Percentiles rank a stretch among this genome's conserved stretches.
Evolutionary conservation across 2,888 invertebrate genomes (phyloP).

Genomic region (Nowickia ferox): DNA sequence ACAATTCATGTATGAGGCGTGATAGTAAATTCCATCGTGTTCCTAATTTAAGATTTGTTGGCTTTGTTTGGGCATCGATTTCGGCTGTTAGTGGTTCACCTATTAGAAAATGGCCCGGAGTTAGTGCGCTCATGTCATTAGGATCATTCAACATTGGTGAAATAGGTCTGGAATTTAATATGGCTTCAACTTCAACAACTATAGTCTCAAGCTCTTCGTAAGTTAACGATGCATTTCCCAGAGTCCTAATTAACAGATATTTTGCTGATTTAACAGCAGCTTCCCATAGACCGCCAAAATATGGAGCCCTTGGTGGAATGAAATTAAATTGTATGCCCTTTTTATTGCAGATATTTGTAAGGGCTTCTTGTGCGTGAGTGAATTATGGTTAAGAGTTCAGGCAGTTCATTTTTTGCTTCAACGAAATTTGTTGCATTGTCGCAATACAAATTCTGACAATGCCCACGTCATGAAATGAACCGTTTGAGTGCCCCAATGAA

Average conservation of each 20-base stretch:
- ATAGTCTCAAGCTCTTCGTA: no score
- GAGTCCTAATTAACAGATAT: no score
- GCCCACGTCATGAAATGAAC: neutral
- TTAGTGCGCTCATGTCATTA: no score
- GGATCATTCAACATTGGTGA: no score
- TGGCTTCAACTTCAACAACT: no score
- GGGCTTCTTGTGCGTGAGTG: conserved; percentile 12
- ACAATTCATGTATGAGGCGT: conserved; percentile 65
- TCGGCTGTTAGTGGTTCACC: no score
- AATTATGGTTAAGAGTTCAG: no score
- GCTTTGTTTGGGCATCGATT: neutral
- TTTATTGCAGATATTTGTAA: neutral
- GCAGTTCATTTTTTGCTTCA: conserved; percentile 29
- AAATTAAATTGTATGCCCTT: no score
- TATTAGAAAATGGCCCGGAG: no score
- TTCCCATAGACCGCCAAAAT: neutral
- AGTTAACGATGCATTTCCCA: no score
- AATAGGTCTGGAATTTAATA: no score
- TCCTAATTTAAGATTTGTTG: conserved; percentile 13
- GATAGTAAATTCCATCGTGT: conserved; percentile 50
- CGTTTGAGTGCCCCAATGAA: neutral
- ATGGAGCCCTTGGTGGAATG: neutral
- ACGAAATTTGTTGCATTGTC: neutral
- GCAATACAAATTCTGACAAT: neutral
- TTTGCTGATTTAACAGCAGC: no score